Base-by-base conservation (phyloP, 2,797 vertebrate species). In the Chiropotes sagulatus region DNA sequence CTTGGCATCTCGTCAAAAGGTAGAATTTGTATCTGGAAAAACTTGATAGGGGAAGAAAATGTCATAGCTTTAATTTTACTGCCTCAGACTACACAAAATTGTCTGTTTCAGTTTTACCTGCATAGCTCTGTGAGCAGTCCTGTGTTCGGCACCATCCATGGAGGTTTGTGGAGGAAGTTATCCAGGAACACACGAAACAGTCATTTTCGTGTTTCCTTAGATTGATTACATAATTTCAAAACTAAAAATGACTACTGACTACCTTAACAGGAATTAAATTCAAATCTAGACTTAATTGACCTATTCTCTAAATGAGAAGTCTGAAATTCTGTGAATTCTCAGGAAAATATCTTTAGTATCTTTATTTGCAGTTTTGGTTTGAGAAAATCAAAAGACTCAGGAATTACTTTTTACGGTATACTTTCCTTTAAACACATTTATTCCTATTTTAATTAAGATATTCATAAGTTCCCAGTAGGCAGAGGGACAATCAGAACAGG, bases 1-100 rank as follows among this genome's bases (percentile, higher is more conserved):
- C 64, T 84, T 97, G 97, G 94, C 96, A 97, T 82, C 26, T 79
- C 88, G 83, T 91, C 93, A 94, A 94, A 89, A 97, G 67, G 73
- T 93, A 95, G 82, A 96, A 70, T 41, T 76, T 85, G 70, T 90
- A 80, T 94, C 93, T 97, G 97, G 82, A 92, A 46, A 13, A 96
- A 75, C 13, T 70, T 39, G 8, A 85, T 78, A 85, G 72, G 24
- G 95, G 92, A 88, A 94, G 92, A 93, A 80, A 86, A 89, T 24
- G 9, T 78, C 90, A 81, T 48, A 90, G 88, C 58, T 94, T 94
- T 78, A 61, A 67, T 82, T 96, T 94, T 94, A 93, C 79, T 94
- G 52, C 30, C 17, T 86, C 67, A 48, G 81, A 20, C 54, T 83
- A 76, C 39, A 91, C 73, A 86, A 86, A 92, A 33, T 15, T 64